Conservation (phyloP, 37 sponge, comb jelly and placozoan genomes). For the Geodia barretti region DNA sequence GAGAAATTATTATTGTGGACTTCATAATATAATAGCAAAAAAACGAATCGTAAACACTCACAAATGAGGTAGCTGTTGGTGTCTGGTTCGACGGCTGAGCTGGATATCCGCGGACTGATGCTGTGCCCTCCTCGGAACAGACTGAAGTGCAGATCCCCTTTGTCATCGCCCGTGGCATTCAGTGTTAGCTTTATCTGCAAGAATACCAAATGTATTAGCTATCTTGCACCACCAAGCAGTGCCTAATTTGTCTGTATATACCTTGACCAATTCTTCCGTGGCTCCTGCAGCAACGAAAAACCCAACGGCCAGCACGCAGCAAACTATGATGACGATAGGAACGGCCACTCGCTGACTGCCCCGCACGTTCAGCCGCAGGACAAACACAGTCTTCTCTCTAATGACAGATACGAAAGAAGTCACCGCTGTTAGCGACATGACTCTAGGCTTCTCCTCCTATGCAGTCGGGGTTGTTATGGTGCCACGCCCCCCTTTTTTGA, state of each 20-base stretch:
- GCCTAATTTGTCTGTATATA: no score
- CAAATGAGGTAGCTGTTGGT: background rate
- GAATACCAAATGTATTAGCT: background rate
- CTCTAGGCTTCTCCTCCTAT: no score
- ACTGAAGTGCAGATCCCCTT: constrained; percentile 17
- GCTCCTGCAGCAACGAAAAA: background rate
- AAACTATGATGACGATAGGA: constrained; percentile 3
- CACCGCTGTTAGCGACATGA: constrained; percentile 19
- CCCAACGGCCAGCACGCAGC: background rate
- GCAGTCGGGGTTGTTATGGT: background rate
- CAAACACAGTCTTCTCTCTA: constrained; percentile 18
- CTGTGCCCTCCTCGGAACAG: constrained; percentile 22
- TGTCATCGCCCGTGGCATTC: background rate
- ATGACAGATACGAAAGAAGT: constrained; percentile 17
- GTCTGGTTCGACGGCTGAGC: background rate
- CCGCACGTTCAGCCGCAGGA: constrained; percentile 6
- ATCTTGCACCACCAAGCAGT: no score
- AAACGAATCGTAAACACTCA: background rate
- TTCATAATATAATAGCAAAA: background rate
- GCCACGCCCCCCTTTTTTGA: constrained; percentile 19
- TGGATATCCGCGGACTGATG: background rate
- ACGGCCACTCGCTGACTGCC: constrained; percentile 26
- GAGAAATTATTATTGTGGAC: background rate
- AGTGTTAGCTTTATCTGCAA: background rate
- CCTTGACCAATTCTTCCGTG: background rate